phyloP scores from a whole-genome alignment of 2,113 vertebrate genomes.

The Zosterops japonicus region DNA sequence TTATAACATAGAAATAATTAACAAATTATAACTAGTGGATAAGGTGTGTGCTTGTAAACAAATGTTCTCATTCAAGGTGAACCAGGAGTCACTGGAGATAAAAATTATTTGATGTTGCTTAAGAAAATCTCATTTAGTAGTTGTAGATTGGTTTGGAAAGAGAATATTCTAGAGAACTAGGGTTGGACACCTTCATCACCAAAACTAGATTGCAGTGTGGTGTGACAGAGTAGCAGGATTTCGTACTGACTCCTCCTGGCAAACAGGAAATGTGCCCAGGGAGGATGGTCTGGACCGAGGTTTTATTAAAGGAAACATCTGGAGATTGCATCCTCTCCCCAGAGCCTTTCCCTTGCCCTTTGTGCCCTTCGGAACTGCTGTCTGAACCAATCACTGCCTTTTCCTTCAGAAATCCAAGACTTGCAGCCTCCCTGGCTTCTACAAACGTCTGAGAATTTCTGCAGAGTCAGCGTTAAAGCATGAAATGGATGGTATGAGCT shows the following conservation, averaged over 20 bases:
- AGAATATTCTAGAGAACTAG: not conserved
- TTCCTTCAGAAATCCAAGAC: not conserved
- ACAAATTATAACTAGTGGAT: not conserved
- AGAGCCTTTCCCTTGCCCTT: not conserved
- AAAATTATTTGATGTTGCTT: not conserved
- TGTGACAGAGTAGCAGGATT: not conserved
- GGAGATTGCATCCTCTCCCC: not conserved
- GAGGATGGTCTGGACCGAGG: not conserved
- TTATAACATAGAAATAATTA: not conserved
- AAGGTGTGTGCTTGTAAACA: not conserved
- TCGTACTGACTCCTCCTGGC: not conserved
- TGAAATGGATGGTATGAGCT: rapidly evolving
- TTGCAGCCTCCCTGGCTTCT: not conserved
- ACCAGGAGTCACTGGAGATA: not conserved
- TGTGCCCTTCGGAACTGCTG: not conserved
- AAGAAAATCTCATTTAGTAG: not conserved
- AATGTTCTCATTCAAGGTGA: not conserved
- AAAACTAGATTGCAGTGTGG: rapidly evolving
- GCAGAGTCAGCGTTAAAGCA: not conserved
- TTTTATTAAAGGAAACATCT: not conserved
- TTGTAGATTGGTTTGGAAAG: not conserved
- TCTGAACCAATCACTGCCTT: not conserved
- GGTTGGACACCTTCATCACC: not conserved
- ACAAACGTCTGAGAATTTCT: not conserved
- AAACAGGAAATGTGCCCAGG: rapidly evolving